phyloP scores from a whole-genome alignment of 1,140 invertebrate genomes.

The Mizuhopecten yessoensis region DNA sequence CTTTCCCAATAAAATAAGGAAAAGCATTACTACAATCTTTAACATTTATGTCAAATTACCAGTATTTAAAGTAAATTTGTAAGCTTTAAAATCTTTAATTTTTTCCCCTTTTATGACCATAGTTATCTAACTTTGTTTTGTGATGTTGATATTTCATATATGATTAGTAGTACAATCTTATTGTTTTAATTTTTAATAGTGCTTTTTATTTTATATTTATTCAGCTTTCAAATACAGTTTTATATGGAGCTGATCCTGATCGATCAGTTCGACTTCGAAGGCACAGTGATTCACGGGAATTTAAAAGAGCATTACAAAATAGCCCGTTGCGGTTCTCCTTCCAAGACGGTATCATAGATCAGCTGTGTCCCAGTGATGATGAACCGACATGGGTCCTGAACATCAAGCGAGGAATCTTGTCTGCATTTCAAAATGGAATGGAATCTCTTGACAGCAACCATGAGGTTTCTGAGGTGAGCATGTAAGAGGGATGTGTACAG shows the following conservation, averaged over 20 bases:
- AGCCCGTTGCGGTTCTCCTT: conserved; percentile 86
- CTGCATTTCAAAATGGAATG: conserved; percentile 95
- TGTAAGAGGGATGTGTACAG: too few species aligned
- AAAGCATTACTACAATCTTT: too few species aligned
- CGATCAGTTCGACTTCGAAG: conserved; percentile 41
- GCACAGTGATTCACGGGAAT: conserved; percentile 52
- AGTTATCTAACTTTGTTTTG: too few species aligned
- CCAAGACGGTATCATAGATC: conserved; percentile 84
- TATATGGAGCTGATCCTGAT: conserved; percentile 64
- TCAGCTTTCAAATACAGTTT: conserved; percentile 63
- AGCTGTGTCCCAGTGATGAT: conserved; percentile 80
- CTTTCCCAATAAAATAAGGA: too few species aligned
- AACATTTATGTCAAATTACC: too few species aligned
- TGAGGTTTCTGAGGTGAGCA: conserved; percentile 80
- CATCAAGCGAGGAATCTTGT: conserved; percentile 93
- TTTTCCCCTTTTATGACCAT: too few species aligned
- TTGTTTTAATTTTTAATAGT: too few species aligned
- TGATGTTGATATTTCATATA: too few species aligned
- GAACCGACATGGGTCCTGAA: conserved; percentile 93
- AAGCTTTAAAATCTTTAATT: too few species aligned
- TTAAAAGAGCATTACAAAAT: conserved; percentile 65
- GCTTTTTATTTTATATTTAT: conserved; percentile 43
- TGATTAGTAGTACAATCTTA: too few species aligned
- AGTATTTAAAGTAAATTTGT: too few species aligned
- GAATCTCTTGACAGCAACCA: conserved; percentile 91